phyloP scores from a whole-genome alignment of 2,888 invertebrate genomes.

The Pollenia angustigena region DNA sequence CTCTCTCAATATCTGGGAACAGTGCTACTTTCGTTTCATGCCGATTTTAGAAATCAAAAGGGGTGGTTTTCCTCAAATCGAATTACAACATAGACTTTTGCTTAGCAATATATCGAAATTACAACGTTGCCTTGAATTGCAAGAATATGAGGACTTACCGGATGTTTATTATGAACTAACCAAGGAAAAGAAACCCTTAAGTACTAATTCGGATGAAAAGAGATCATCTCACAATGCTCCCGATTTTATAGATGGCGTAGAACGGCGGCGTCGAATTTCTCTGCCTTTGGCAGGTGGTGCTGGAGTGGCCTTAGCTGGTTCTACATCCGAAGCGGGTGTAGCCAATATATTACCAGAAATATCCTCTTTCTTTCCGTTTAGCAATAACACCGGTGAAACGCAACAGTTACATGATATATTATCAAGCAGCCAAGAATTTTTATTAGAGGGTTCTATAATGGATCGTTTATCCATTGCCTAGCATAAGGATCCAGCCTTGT shows the following conservation, averaged over 20 bases:
- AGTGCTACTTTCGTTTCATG: constrained; percentile 96
- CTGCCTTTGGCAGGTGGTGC: constrained; percentile 54
- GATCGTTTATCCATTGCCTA: constrained; percentile 83
- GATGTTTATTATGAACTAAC: constrained; percentile 79
- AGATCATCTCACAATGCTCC: constrained; percentile 69
- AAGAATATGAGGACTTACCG: constrained; percentile 82
- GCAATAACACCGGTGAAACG: constrained; percentile 81
- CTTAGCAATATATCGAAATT: constrained; percentile 83
- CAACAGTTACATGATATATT: constrained; percentile 83
- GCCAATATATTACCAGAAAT: constrained; percentile 79
- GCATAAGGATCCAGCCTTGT: constrained; percentile 52
- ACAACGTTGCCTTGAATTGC: constrained; percentile 83
- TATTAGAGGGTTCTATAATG: constrained; percentile 83
- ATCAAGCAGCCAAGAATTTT: constrained; percentile 81
- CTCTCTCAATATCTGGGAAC: constrained; percentile 91
- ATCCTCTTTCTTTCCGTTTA: constrained; percentile 84
- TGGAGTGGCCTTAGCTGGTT: constrained; percentile 66
- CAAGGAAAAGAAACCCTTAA: constrained; percentile 76
- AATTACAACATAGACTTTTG: constrained; percentile 83
- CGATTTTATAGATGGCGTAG: constrained; percentile 81
- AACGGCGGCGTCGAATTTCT: constrained; percentile 78
- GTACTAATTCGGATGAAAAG: constrained; percentile 8
- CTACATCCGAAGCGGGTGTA: constrained; percentile 16
- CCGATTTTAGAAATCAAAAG: constrained; percentile 88
- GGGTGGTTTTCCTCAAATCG: constrained; percentile 84